Conservation (phyloP, 2,888 invertebrate genomes). For the Dynastes maya region DNA sequence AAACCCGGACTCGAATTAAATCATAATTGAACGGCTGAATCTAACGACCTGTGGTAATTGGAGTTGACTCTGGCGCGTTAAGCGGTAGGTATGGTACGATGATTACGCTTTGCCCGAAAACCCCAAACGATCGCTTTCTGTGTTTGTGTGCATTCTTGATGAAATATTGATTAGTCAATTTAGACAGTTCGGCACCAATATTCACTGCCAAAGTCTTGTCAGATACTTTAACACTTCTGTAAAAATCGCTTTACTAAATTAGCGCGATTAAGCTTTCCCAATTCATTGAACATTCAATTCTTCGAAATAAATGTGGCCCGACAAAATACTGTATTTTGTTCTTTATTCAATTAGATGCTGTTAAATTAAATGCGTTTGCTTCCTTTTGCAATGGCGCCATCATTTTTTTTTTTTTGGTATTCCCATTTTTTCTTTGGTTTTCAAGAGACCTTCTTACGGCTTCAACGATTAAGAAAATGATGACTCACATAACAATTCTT, state of each 20-base stretch:
- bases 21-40: slow-evolving; percentile 45
- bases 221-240: slow-evolving; percentile 4
- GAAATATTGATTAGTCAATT: slow-evolving; percentile 59
- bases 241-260: slow-evolving; percentile 20
- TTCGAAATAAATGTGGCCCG: not conserved
- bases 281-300: not conserved
- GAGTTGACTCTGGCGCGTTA: slow-evolving; percentile 30
- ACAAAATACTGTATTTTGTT: not conserved
- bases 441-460: too few relatives aligned
- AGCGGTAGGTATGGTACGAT: slow-evolving; percentile 29
- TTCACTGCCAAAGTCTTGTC: slow-evolving; percentile 36
- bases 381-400: too few relatives aligned
- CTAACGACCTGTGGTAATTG: slow-evolving; percentile 42
- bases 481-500: too few relatives aligned
- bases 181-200: slow-evolving; percentile 54
- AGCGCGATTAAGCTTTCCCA: slow-evolving; percentile 13
- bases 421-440: too few relatives aligned
- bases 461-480: too few relatives aligned
- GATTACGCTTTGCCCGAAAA: slow-evolving; percentile 20
- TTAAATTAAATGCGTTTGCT: too few relatives aligned
- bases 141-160: slow-evolving; percentile 59
- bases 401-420: too few relatives aligned
- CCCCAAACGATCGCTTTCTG: slow-evolving; percentile 13
- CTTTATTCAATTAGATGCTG: too few relatives aligned
- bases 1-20: slow-evolving; percentile 44